Evolutionary conservation across 2,888 invertebrate species (phyloP).

Genomic region (Macrophya annulata): DNA sequence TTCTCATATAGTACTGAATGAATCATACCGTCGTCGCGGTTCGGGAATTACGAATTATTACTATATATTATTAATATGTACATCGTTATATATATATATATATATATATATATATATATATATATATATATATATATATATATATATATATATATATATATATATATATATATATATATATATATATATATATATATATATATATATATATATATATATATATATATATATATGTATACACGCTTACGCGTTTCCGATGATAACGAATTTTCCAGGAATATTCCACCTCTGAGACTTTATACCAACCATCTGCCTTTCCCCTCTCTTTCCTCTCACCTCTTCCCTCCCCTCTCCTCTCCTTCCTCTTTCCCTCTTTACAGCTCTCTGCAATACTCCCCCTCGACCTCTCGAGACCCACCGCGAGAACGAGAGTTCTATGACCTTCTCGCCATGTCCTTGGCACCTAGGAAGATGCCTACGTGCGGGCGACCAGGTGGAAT

Average conservation of each 20-base stretch:
- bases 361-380: neutral
- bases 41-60: constrained; percentile 2
- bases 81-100: neutral
- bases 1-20: neutral
- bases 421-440: constrained; percentile 69
- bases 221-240: neutral
- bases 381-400: constrained; percentile 60
- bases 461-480: constrained; percentile 48
- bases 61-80: no score
- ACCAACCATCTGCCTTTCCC: constrained; percentile 36
- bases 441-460: constrained; percentile 76
- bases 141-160: neutral
- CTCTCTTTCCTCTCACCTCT: constrained; percentile 59
- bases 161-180: no score
- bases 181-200: neutral
- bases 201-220: neutral
- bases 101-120: neutral
- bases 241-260: constrained; percentile 5
- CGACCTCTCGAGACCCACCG: constrained; percentile 61
- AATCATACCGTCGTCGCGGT: constrained; percentile 1
- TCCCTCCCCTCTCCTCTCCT: constrained; percentile 51
- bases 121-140: neutral
- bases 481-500: constrained; percentile 49
- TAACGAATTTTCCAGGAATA: constrained; percentile 25
- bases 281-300: constrained; percentile 14